phyloP scores from a whole-genome alignment of 2,888 invertebrate genomes.

The Psylliodes chrysocephalus region DNA sequence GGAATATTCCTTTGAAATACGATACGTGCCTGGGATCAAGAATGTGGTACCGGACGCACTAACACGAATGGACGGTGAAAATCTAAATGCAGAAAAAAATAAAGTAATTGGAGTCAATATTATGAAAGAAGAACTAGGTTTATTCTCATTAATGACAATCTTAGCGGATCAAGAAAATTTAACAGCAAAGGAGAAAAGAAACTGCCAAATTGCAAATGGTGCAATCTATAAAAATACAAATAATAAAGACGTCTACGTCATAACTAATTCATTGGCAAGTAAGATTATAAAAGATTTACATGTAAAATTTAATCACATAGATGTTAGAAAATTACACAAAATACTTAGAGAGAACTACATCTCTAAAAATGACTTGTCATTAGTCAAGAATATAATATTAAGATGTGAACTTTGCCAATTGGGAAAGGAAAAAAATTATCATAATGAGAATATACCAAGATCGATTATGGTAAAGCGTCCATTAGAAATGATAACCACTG shows the following conservation, averaged over 20 bases:
- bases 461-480: too few relatives aligned
- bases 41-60: too few relatives aligned
- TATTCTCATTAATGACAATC: neutral
- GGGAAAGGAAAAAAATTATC: conserved; percentile 20
- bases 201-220: neutral
- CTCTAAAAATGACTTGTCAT: neutral
- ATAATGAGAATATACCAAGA: too few relatives aligned
- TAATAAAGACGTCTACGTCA: conserved; percentile 16
- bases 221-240: conserved; percentile 5
- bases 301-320: conserved; percentile 14
- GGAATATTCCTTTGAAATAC: too few relatives aligned
- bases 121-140: neutral
- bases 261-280: neutral
- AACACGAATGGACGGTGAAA: too few relatives aligned
- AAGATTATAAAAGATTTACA: conserved; percentile 18
- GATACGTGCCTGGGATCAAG: neutral
- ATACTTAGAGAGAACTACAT: conserved; percentile 26
- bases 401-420: conserved; percentile 14
- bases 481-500: too few relatives aligned
- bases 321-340: conserved; percentile 10
- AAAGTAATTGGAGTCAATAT: neutral
- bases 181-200: conserved; percentile 10
- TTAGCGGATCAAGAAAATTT: conserved; percentile 10
- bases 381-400: conserved; percentile 6
- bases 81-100: too few relatives aligned